A percentile compares a stretch with the other conserved stretches of the same genome.
phyloP scores from a whole-genome alignment of 2,113 vertebrate species.

The Mohoua ochrocephala region DNA sequence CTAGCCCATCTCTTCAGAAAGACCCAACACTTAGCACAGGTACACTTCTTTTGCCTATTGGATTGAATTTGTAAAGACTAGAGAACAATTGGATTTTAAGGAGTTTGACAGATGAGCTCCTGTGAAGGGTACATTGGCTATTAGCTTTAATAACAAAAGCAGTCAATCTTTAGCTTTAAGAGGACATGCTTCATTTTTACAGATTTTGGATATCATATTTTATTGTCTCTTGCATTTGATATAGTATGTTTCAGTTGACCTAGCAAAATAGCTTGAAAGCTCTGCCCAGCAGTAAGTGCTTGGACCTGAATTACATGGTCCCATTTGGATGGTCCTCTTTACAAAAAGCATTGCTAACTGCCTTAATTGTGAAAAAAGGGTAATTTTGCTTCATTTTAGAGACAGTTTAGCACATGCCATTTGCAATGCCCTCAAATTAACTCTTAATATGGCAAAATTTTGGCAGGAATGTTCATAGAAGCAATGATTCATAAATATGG shows the following conservation, averaged over 20 bases:
- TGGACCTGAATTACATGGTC: neutral
- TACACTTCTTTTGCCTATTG: neutral
- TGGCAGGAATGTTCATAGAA: neutral
- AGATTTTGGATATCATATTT: neutral
- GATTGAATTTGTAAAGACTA: neutral
- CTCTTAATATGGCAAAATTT: neutral
- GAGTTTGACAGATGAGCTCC: neutral
- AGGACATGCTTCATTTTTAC: neutral
- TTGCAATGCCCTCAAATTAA: neutral
- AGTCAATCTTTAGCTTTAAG: slow-evolving; percentile 1
- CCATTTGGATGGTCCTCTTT: neutral
- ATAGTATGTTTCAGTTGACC: neutral
- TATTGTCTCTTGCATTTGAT: neutral
- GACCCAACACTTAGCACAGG: neutral
- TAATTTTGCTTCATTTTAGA: neutral
- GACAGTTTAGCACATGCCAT: neutral
- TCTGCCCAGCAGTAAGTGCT: neutral
- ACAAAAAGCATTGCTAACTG: neutral
- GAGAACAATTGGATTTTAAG: neutral
- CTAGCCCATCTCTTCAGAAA: neutral
- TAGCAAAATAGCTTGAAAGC: neutral
- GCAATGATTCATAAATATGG: neutral
- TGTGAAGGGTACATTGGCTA: neutral
- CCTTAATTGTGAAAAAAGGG: neutral
- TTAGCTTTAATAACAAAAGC: neutral